Evolutionary conservation across 2,797 vertebrate genomes (phyloP), one percentile per base, ranked within the genome.

Genomic region (Myotis pilosus): DNA sequence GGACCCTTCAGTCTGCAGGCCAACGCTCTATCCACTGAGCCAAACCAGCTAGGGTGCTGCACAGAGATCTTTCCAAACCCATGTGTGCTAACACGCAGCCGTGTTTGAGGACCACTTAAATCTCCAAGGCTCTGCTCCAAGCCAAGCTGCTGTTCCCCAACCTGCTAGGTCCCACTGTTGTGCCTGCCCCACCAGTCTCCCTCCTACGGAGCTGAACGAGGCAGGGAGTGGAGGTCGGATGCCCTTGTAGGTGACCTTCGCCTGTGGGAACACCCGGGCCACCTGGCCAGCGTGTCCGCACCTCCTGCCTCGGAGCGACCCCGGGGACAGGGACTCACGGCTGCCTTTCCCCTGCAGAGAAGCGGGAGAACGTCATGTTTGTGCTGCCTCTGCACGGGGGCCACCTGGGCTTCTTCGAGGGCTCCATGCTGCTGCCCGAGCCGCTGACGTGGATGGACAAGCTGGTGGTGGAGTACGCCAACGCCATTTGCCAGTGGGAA

Each of bases 401-500:
- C 23, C 99, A 99, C 98, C 98, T 99, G 97, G 99, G 99, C 96
- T 99, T 99, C 98, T 99, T 99, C 15, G 99, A 99, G 97, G 99
- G 99, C 0, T 99, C 99, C 0, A 98, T 99, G 94, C 98, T 99
- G 3, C 99, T 99, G 94, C 99, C 99, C 0, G 99, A 99, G 81
- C 99, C 99, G 15, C 99, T 99, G 86, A 99, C 99, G 55, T 99
- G 99, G 99, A 99, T 99, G 98, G 99, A 99, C 98, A 99, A 99
- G 98, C 98, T 99, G n/a, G 98, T 99, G 62, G 98, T 99, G 28
- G 98, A 99, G 97, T 99, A 99, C 75, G 97, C 99, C n/a, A 98
- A 99, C 25, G 98, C 99, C 96, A 98, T 99, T 87, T 99, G 99
- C 98, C 99, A 98, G 69, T 99, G 99, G 99, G 99, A 99, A 98